phyloP scores from a whole-genome alignment of 2,797 vertebrate species.

The Thripadectes ignobilis region DNA sequence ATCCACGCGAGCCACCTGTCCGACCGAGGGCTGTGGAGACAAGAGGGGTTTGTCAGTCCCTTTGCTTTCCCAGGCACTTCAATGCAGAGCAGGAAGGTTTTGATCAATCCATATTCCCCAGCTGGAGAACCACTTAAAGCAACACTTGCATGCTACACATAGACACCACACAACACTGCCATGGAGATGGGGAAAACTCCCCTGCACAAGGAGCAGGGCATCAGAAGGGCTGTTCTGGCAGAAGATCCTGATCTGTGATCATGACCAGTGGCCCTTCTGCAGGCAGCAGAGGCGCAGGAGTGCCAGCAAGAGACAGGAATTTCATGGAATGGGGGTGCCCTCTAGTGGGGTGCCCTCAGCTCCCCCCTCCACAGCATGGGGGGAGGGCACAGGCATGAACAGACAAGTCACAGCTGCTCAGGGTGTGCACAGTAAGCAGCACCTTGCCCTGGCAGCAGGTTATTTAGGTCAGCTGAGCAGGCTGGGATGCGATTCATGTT shows the following conservation, averaged over 20 bases:
- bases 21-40: conserved; percentile 87
- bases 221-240: not conserved
- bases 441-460: not conserved
- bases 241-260: not conserved
- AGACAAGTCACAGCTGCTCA: not conserved
- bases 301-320: not conserved
- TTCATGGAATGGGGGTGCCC: conserved; percentile 18
- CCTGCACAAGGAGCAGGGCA: not conserved
- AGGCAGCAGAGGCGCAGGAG: not conserved
- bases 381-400: not conserved
- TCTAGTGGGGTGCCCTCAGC: conserved; percentile 29
- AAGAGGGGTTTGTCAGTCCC: not conserved
- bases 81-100: not conserved
- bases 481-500: not conserved
- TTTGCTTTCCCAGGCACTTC: not conserved
- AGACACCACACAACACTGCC: not conserved
- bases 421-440: not conserved
- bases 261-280: not conserved
- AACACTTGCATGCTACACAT: not conserved
- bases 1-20: conserved; percentile 94
- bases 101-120: not conserved
- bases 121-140: not conserved
- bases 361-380: not conserved
- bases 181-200: rapidly evolving
- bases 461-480: conserved; percentile 39